Evolutionary conservation across 2,888 invertebrate genomes (phyloP).

Genomic region (Zeuzera pyrina): DNA sequence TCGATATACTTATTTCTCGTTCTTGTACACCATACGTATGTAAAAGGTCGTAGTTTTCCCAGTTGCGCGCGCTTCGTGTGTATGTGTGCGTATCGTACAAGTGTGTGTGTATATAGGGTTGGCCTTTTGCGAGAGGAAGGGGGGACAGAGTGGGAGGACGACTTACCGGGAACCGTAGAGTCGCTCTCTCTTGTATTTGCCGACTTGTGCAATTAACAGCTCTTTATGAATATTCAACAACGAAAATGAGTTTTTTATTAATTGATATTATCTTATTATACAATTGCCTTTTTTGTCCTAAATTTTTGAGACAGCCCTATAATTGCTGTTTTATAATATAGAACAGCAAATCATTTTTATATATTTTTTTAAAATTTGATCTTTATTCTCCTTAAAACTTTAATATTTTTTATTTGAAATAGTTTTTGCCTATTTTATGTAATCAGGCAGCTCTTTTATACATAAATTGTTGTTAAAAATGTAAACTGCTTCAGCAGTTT

Average conservation of each 20-base stretch:
- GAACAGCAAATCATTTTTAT: no score
- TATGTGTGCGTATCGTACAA: slow-evolving; percentile 20
- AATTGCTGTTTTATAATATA: no score
- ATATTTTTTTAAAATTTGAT: no score
- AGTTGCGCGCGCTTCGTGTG: slow-evolving; percentile 61
- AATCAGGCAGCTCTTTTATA: no score
- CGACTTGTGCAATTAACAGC: slow-evolving; percentile 70
- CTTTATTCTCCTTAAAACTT: no score
- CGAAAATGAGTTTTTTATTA: slow-evolving; percentile 55
- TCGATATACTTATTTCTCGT: slow-evolving; percentile 40
- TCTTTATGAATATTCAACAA: slow-evolving; percentile 70
- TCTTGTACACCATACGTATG: slow-evolving; percentile 66
- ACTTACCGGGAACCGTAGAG: slow-evolving; percentile 50
- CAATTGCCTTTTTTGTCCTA: not conserved
- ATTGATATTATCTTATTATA: not conserved
- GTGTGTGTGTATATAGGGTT: slow-evolving; percentile 36
- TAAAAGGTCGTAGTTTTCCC: slow-evolving; percentile 70
- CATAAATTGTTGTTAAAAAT: no score
- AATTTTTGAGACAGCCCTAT: no score
- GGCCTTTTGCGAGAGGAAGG: slow-evolving; percentile 51
- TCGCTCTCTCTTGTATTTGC: slow-evolving; percentile 64
- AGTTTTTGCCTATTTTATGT: no score
- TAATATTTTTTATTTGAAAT: no score
- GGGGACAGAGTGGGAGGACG: slow-evolving; percentile 22
- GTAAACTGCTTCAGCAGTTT: no score